Conservation (phyloP, 2,888 invertebrate species). For the Pycnomerus fuliginosus region DNA sequence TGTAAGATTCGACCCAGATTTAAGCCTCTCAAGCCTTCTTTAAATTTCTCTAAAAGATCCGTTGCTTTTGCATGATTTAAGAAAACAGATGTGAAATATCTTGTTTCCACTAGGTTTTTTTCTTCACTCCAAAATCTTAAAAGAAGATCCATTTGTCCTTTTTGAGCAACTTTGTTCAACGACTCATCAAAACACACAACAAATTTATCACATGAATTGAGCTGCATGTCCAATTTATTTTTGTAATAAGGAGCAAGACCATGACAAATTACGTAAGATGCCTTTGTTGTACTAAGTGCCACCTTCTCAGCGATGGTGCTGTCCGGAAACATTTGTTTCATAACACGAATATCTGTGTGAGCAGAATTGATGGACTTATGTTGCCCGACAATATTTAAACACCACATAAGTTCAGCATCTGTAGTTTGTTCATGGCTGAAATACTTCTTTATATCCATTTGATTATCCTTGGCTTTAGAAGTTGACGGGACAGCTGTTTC, state of each 20-base stretch:
- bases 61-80: background rate
- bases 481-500: no score
- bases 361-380: background rate
- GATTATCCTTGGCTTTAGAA: no score
- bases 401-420: background rate
- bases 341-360: background rate
- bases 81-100: background rate
- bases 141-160: background rate
- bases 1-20: background rate
- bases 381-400: background rate
- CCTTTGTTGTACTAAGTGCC: background rate
- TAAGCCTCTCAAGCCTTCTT: background rate
- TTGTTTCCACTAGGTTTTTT: background rate
- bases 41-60: background rate
- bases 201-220: background rate
- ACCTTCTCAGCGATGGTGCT: background rate
- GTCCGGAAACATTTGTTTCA: background rate
- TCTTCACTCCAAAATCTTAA: background rate
- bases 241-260: background rate
- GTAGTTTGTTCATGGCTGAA: background rate
- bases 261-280: background rate
- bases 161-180: background rate
- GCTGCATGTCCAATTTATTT: background rate
- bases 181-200: conserved; percentile 1
- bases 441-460: background rate